A percentile compares a stretch with the other conserved stretches of the same genome.
Conservation (phyloP, 2,888 invertebrate genomes). For the Chaetogeoica ovagalla region DNA sequence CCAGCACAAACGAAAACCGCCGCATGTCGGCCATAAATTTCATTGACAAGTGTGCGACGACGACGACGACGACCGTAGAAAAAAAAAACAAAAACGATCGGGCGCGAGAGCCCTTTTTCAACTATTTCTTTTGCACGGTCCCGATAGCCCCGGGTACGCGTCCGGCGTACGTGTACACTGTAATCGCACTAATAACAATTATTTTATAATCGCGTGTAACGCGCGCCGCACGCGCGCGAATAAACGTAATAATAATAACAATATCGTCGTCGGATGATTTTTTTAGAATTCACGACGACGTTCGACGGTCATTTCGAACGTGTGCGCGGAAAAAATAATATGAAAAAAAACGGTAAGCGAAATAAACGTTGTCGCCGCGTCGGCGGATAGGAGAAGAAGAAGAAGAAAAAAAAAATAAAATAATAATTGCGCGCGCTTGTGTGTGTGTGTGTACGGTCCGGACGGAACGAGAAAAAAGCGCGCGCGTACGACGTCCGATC, state of each 20-base stretch:
- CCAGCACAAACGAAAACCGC: conserved; percentile 12
- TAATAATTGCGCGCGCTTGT: background rate
- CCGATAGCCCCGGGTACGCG: no score
- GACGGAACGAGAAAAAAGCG: background rate
- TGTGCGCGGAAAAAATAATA: no score
- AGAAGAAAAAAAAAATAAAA: background rate
- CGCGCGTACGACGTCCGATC: conserved; percentile 8
- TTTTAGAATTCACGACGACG: no score
- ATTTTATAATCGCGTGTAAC: no score
- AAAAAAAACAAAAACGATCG: background rate
- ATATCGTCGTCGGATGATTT: no score
- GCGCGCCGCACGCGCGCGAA: no score
- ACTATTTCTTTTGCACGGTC: no score
- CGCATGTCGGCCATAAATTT: conserved; percentile 8
- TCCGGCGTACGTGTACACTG: no score
- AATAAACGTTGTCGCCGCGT: background rate
- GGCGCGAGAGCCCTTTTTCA: background rate
- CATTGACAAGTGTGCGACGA: background rate
- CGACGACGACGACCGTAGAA: background rate
- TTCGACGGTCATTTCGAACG: background rate
- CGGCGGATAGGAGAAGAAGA: no score
- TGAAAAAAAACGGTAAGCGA: no score
- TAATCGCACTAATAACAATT: no score
- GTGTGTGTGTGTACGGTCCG: background rate
- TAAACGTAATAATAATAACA: no score